Conservation (phyloP, 2,888 invertebrate species). For the Frankliniella intonsa region DNA sequence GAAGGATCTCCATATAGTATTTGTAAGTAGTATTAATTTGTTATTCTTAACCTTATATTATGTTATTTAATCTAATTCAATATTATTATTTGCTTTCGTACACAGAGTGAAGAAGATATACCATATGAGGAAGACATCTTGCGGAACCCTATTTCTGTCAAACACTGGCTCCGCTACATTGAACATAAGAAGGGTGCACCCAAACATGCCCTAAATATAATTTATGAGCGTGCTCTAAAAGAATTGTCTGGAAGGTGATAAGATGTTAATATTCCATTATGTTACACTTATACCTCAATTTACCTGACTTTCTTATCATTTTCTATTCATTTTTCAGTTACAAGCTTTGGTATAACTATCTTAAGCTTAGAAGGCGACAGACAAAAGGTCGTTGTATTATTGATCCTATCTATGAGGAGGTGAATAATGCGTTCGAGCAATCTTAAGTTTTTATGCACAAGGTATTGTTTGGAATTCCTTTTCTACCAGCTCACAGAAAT, state of each 20-base stretch:
- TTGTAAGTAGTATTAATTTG: not conserved
- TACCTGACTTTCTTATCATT: slow-evolving; percentile 12
- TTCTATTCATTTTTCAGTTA: slow-evolving; percentile 53
- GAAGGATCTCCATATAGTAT: not conserved
- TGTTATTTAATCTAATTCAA: not conserved
- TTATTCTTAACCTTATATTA: not conserved
- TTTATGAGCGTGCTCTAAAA: slow-evolving; percentile 93
- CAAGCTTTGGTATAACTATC: slow-evolving; percentile 96
- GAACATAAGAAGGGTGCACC: slow-evolving; percentile 88
- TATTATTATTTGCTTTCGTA: slow-evolving; percentile 36
- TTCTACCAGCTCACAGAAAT: not conserved
- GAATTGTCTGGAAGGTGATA: slow-evolving; percentile 87
- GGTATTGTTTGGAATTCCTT: slow-evolving; percentile 40
- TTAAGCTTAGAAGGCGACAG: slow-evolving; percentile 79
- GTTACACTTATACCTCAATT: slow-evolving; percentile 25
- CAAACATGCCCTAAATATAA: slow-evolving; percentile 76
- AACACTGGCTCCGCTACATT: slow-evolving; percentile 96
- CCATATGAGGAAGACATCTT: slow-evolving; percentile 98
- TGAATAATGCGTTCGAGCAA: slow-evolving; percentile 94
- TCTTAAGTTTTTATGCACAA: slow-evolving; percentile 98
- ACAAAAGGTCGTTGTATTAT: slow-evolving; percentile 75
- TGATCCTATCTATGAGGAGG: slow-evolving; percentile 84
- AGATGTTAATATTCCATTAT: not conserved
- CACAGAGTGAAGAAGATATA: slow-evolving; percentile 86
- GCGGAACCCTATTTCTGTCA: slow-evolving; percentile 94